Conservation (phyloP, 2,113 vertebrate species). For the Laticauda laticaudata region DNA sequence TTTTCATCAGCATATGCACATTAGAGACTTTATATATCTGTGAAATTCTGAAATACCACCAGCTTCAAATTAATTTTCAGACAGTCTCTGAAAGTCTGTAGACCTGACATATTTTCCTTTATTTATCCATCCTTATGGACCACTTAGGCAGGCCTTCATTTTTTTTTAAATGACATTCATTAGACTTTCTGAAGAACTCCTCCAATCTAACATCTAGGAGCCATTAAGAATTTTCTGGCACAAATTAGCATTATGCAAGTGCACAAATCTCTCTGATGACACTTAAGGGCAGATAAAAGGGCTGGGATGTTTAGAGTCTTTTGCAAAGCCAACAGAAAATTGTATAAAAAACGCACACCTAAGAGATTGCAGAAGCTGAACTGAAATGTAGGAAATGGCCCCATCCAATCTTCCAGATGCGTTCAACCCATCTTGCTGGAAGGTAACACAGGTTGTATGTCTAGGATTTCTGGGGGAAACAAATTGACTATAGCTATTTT, state of each 20-base stretch:
- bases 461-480: not conserved
- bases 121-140: slow-evolving; percentile 38
- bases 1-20: not conserved
- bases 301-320: not conserved
- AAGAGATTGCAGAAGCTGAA: slow-evolving; percentile 18
- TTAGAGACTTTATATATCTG: not conserved
- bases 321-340: slow-evolving; percentile 14
- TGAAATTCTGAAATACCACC: not conserved
- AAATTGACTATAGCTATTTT: not conserved
- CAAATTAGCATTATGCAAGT: slow-evolving; percentile 48
- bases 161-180: slow-evolving; percentile 43
- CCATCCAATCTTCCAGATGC: not conserved
- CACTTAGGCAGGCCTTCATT: not conserved
- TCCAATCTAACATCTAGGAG: slow-evolving; percentile 41
- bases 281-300: slow-evolving; percentile 53
- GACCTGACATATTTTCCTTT: slow-evolving; percentile 18
- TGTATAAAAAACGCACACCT: not conserved
- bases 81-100: slow-evolving; percentile 25
- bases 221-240: slow-evolving; percentile 34
- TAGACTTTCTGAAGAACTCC: slow-evolving; percentile 55
- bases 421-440: not conserved
- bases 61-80: slow-evolving; percentile 20
- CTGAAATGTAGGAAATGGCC: not conserved
- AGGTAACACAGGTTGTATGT: not conserved
- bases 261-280: slow-evolving; percentile 43